A percentile compares a stretch with the other conserved stretches of the same genome.
Evolutionary conservation across 2,113 vertebrate species (phyloP).

Genomic region (Rhinopomastus cyanomelas): DNA sequence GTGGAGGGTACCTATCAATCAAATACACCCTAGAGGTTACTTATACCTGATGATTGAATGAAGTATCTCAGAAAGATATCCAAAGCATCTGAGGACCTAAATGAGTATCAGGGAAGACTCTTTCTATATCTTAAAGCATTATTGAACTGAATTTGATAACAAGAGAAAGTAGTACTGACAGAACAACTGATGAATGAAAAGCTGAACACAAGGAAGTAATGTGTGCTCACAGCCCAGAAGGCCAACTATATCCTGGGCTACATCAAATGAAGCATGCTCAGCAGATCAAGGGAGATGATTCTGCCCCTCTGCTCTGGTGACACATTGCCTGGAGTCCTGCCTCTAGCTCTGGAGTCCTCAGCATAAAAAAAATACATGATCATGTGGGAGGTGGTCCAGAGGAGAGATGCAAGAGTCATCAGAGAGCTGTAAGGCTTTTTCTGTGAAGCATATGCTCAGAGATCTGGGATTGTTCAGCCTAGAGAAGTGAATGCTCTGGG

Average conservation of each 20-base stretch:
- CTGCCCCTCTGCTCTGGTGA: background rate
- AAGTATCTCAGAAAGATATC: background rate
- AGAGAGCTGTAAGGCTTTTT: background rate
- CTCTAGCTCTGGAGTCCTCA: background rate
- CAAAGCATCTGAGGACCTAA: background rate
- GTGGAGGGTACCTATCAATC: too few relatives aligned
- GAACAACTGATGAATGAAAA: rapidly evolving
- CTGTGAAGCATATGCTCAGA: background rate
- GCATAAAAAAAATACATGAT: background rate
- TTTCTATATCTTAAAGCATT: rapidly evolving
- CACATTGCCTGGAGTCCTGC: background rate
- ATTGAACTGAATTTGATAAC: too few relatives aligned
- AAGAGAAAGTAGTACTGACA: background rate
- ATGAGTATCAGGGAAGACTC: rapidly evolving
- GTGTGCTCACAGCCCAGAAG: background rate
- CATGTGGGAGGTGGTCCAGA: background rate
- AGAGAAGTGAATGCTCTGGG: too few relatives aligned
- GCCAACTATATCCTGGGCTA: background rate
- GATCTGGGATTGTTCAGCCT: background rate
- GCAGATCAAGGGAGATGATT: background rate
- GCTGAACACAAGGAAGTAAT: too few relatives aligned
- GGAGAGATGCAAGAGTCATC: background rate
- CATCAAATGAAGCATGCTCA: background rate
- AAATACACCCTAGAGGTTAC: background rate
- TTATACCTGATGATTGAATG: background rate